A percentile compares a stretch with the other conserved stretches of the same genome.
Conservation (phyloP, 2,888 invertebrate genomes). For the Agrotis puta region DNA sequence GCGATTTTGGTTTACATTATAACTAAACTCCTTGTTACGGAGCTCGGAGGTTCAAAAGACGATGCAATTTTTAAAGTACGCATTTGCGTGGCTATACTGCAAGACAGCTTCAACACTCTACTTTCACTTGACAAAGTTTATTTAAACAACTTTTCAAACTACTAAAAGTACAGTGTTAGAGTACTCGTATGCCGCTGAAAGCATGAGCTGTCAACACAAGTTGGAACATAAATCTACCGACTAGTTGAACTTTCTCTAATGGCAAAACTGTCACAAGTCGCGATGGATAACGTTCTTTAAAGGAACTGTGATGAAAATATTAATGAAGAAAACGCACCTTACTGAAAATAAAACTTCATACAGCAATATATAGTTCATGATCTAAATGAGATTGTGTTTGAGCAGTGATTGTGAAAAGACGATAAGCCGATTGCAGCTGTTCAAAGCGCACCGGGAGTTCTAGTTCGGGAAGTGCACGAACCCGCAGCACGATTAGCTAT, state of each 20-base stretch:
- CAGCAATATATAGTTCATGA: not conserved
- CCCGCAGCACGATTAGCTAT: too few relatives aligned
- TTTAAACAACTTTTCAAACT: not conserved
- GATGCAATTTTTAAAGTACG: not conserved
- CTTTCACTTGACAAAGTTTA: not conserved
- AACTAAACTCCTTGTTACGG: too few relatives aligned
- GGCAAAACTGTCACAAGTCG: conserved; percentile 31
- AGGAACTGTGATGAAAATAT: conserved; percentile 1
- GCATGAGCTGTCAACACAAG: conserved; percentile 22
- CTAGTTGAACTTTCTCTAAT: conserved; percentile 33
- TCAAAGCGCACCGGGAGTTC: too few relatives aligned
- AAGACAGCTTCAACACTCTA: not conserved
- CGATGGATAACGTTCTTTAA: conserved; percentile 5
- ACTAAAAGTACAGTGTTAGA: conserved; percentile 4
- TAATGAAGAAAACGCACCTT: not conserved
- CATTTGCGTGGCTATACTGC: not conserved
- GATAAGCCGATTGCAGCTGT: too few relatives aligned
- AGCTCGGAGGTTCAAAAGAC: too few relatives aligned
- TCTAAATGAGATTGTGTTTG: too few relatives aligned
- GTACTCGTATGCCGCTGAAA: conserved; percentile 6
- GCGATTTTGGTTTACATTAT: too few relatives aligned
- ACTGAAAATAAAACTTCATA: not conserved
- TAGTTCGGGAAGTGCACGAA: too few relatives aligned
- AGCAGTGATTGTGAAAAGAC: too few relatives aligned
- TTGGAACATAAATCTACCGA: conserved; percentile 29